A percentile compares a stretch with the other conserved stretches of the same genome.
Conservation (phyloP, 2,888 invertebrate genomes). For the Synergus laeviventris region DNA sequence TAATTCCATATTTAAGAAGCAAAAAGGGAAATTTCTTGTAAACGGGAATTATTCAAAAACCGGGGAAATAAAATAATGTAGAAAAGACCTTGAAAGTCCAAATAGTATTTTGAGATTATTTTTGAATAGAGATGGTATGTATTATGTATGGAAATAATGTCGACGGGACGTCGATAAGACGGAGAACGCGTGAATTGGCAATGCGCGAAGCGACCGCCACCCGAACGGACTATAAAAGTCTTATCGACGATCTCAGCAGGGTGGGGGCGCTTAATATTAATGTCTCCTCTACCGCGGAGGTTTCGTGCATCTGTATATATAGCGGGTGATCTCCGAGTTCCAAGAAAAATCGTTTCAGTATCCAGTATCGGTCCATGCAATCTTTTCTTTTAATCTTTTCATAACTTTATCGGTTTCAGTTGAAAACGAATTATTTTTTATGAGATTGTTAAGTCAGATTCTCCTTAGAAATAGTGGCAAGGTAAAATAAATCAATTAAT, state of each 20-base stretch:
- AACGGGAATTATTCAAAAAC: too few relatives aligned
- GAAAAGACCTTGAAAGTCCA: too few relatives aligned
- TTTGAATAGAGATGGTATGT: not conserved
- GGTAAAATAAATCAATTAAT: not conserved
- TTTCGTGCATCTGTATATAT: slow-evolving; percentile 58
- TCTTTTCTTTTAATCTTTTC: slow-evolving; percentile 35
- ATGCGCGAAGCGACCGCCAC: slow-evolving; percentile 61
- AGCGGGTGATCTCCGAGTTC: slow-evolving; percentile 57
- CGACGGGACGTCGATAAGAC: slow-evolving; percentile 45
- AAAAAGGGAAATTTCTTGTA: too few relatives aligned
- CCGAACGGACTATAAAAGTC: slow-evolving; percentile 65
- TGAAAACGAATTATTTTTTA: slow-evolving; percentile 9
- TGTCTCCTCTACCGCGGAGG: slow-evolving; percentile 63
- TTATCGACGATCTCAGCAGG: slow-evolving; percentile 62
- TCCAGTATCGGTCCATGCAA: slow-evolving; percentile 15
- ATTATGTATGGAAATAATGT: slow-evolving; percentile 18
- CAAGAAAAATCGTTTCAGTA: slow-evolving; percentile 38
- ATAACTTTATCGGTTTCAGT: slow-evolving; percentile 23
- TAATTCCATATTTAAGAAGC: too few relatives aligned
- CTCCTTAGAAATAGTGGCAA: not conserved
- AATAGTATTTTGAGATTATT: not conserved
- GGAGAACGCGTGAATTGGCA: slow-evolving; percentile 62
- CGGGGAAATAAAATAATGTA: too few relatives aligned
- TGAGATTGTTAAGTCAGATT: not conserved
- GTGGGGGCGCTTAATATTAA: slow-evolving; percentile 68